Evolutionary conservation across 1,140 invertebrate species (phyloP), one percentile per base, ranked within the genome.

Genomic region (Helicoverpa zea): DNA sequence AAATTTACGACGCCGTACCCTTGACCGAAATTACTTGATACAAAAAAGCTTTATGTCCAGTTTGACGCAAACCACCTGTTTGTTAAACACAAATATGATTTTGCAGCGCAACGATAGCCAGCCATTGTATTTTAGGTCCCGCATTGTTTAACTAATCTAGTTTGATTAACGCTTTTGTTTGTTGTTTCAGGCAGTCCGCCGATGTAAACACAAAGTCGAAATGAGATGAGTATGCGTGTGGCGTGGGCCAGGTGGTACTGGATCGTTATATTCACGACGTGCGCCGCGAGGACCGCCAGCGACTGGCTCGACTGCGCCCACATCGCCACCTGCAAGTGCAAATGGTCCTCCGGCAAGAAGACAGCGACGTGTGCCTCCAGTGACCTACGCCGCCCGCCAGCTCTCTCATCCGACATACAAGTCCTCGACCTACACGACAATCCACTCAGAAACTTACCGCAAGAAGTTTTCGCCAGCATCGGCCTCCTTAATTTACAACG

Each of bases 311-410:
- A 97, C 87, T 95, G 95, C 85, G 98, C 98, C 90, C 97, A 97
- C 58, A 92, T 94, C 83, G 91, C 95, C 13, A 97, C 97, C 75
- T 98, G 98, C 91, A 96, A 96, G 81, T 98, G 98, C 95, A 98
- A 98, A 94, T 98, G 98, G 98, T 97, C 97, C 14, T 97, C 97
- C 14, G 98, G 98, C 35, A 98, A 98, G 93, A 98, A 98, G 88
- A 98, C 97, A 2, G 98, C 98, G 43, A 95, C 97, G 35, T 98
- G 98, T 94, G 96, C 96, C 75, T 96, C 97, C 78, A 96, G 97
- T 30, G 97, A 97, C 72, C 96, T 98, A 73, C 97, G 97, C 83
- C 96, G 96, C 77, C 95, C 98, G 30, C 98, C 98, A 18, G 96
- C 96, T 14, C 95, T 98, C 80, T 97, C 97, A 87, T 96, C 97